Percentiles rank a stretch among this genome's conserved stretches.
phyloP scores from a whole-genome alignment of 2,888 invertebrate genomes.

The Rhingia rostrata region DNA sequence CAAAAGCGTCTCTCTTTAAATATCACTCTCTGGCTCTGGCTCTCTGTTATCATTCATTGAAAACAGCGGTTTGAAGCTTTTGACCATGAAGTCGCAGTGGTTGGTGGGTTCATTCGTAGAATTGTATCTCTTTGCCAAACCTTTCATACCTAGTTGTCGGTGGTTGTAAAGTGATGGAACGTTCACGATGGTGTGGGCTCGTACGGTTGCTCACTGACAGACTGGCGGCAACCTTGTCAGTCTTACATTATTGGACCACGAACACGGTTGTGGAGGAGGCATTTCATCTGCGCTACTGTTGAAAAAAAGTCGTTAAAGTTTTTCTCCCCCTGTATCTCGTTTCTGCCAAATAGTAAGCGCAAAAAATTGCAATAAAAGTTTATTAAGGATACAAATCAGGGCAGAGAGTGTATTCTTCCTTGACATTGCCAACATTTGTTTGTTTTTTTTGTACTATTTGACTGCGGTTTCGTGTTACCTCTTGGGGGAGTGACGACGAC shows the following conservation, averaged over 20 bases:
- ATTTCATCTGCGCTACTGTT: slow-evolving; percentile 5
- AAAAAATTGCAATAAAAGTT: slow-evolving; percentile 1
- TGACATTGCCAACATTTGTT: slow-evolving; percentile 51
- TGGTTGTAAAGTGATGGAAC: slow-evolving; percentile 47
- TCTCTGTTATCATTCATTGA: slow-evolving; percentile 70
- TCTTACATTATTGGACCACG: slow-evolving; percentile 59
- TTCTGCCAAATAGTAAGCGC: slow-evolving; percentile 31
- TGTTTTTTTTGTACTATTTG: background rate
- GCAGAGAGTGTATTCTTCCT: slow-evolving; percentile 22
- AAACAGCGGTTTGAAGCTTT: slow-evolving; percentile 59
- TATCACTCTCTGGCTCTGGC: slow-evolving; percentile 8
- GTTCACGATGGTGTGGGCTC: slow-evolving; percentile 47
- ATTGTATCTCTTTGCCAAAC: slow-evolving; percentile 45
- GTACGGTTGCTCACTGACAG: slow-evolving; percentile 36
- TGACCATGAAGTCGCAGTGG: slow-evolving; percentile 62
- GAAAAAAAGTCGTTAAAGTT: slow-evolving; percentile 26
- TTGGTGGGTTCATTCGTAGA: slow-evolving; percentile 28
- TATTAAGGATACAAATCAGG: slow-evolving; percentile 25
- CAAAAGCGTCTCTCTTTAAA: slow-evolving; percentile 14
- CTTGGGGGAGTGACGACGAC: slow-evolving; percentile 4
- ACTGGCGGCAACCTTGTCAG: slow-evolving; percentile 64
- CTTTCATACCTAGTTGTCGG: slow-evolving; percentile 33
- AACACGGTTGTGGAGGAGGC: slow-evolving; percentile 53
- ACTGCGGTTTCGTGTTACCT: slow-evolving; percentile 7
- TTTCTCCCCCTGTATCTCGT: background rate